Evolutionary conservation across 1,140 invertebrate genomes (phyloP), one percentile per base, ranked within the genome.

Genomic region (Proctacanthus coquilletti): DNA sequence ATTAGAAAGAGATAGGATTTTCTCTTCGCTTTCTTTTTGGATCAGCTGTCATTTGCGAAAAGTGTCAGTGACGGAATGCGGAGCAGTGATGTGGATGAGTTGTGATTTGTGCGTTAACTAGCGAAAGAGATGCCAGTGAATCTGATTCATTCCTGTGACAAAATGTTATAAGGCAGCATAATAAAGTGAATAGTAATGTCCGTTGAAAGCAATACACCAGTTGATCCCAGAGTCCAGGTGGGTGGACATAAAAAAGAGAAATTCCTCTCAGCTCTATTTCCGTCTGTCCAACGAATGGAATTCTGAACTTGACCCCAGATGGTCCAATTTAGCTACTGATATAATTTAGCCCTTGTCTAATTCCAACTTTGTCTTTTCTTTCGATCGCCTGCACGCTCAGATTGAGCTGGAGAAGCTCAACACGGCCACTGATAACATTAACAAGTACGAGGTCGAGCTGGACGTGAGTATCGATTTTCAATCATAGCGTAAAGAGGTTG

Each of bases 341-440:
- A 25, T 25, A 25, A 25, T 25, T 25, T 8, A 8, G 23, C 6
- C n/a, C 23, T 25, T n/a, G n/a, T 25, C n/a, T 8, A 25, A 6
- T 25, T 8, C 23, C 6, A 10, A 6, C 5, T 33, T 40, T 39
- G 17, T 21, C 36, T 35, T 54, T 53, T 42, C 44, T 34, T 23
- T 27, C 9, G 13, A 17, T 38, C 21, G 64, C 75, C 43, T 70
- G 95, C 84, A 74, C 21, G 64, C 75, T 43, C 71, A 95, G 84
- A 74, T 91, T 49, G 92, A 96, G 64, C 65, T 96, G 53, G 92
- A 96, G 64, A 87, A 86, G 54, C 63, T 96, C 42, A 96, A 96
- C 61, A 84, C 78, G 49, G 85, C 88, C 19, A 94, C 91, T 20
- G 85, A 95, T 63, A 84, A 93, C 57, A 95, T 96, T 54, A 96